Conservation (phyloP, 2,113 vertebrate genomes). For the Hirundichthys speculiger region DNA sequence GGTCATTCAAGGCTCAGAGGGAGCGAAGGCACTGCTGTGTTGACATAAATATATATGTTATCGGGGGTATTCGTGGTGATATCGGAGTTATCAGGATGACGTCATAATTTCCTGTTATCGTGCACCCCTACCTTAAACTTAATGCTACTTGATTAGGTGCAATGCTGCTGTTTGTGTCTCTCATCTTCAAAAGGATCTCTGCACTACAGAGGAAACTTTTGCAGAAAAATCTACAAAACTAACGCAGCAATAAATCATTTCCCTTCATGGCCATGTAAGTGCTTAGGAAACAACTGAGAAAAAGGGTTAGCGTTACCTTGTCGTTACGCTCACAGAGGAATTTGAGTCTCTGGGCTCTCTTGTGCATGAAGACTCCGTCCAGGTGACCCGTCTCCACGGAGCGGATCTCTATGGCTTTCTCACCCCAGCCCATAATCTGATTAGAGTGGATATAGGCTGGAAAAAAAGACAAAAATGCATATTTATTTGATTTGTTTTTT, state of each 20-base stretch:
- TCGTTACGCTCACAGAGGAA: constrained; percentile 99
- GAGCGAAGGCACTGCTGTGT: too few species aligned
- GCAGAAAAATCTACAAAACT: background rate
- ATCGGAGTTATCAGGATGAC: too few species aligned
- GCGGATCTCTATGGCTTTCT: constrained; percentile 99
- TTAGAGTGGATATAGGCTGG: constrained; percentile 99
- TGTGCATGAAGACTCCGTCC: constrained; percentile 99
- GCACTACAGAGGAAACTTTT: too few species aligned
- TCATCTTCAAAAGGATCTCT: too few species aligned
- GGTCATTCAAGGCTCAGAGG: too few species aligned
- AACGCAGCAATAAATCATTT: background rate
- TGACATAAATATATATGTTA: too few species aligned
- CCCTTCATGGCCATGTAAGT: too few species aligned
- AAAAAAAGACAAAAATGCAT: constrained; percentile 57
- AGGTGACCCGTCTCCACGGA: constrained; percentile 98
- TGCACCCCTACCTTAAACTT: too few species aligned
- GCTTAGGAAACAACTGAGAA: background rate
- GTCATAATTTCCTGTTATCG: too few species aligned
- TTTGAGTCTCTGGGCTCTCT: constrained; percentile 98
- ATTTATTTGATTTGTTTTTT: background rate
- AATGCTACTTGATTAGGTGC: too few species aligned
- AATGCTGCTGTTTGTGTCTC: too few species aligned
- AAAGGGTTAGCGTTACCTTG: constrained; percentile 84
- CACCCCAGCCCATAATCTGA: constrained; percentile 99
- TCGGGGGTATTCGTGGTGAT: too few species aligned